Evolutionary conservation across 2,797 vertebrate species (phyloP).

Genomic region (Xenentodon cancila): DNA sequence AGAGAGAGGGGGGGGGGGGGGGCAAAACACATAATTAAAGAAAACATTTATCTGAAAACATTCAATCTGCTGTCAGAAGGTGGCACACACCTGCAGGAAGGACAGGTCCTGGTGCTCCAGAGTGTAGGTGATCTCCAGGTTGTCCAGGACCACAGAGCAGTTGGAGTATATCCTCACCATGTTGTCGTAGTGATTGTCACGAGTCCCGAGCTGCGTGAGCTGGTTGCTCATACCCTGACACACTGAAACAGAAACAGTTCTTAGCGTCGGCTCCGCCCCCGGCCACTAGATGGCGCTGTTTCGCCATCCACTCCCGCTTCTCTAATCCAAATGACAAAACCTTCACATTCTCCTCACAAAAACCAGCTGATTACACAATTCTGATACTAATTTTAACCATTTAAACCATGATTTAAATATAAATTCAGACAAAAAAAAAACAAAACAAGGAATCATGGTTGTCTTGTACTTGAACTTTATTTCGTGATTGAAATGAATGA

Average conservation of each 20-base stretch:
- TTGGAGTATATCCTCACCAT: slow-evolving; percentile 89
- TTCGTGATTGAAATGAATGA: too few species aligned
- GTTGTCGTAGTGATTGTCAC: slow-evolving; percentile 87
- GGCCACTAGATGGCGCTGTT: background rate
- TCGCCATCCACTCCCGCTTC: background rate
- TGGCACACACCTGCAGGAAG: slow-evolving; percentile 87
- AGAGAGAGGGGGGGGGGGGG: too few species aligned
- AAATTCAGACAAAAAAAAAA: too few species aligned
- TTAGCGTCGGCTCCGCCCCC: background rate
- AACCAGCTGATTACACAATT: too few species aligned
- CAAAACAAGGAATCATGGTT: too few species aligned
- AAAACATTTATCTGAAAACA: too few species aligned
- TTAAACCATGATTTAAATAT: too few species aligned
- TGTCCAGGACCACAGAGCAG: slow-evolving; percentile 92
- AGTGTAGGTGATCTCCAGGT: slow-evolving; percentile 91
- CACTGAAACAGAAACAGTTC: slow-evolving; percentile 73
- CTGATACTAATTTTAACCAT: too few species aligned
- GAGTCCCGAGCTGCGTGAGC: slow-evolving; percentile 82
- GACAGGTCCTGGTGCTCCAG: slow-evolving; percentile 85
- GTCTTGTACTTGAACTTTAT: too few species aligned
- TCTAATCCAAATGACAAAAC: background rate
- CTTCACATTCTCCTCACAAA: too few species aligned
- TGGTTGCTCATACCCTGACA: slow-evolving; percentile 92
- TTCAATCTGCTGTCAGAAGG: too few species aligned
- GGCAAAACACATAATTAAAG: too few species aligned